Conservation (phyloP, 2,797 vertebrate genomes). For the Vultur gryphus region DNA sequence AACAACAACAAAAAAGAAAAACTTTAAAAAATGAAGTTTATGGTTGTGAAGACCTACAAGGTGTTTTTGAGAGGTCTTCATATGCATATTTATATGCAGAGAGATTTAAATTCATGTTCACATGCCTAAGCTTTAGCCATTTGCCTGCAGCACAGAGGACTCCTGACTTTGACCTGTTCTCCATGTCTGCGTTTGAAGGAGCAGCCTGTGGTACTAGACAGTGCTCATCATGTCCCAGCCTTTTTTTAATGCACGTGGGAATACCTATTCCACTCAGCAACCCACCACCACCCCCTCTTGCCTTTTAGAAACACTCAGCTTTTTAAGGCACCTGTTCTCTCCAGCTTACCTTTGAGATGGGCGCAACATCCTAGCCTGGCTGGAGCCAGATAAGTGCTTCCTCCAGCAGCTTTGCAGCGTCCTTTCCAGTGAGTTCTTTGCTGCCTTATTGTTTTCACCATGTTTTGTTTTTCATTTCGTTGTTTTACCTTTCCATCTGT, state of each 20-base stretch:
- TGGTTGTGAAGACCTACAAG: background rate
- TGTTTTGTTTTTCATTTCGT: background rate
- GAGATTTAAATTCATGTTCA: background rate
- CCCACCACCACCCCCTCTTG: background rate
- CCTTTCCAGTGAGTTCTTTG: background rate
- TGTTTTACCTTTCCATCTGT: background rate
- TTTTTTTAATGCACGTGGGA: background rate
- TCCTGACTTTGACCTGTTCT: background rate
- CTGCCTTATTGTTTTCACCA: background rate
- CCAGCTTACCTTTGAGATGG: background rate
- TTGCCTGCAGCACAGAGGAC: background rate
- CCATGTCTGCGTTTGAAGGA: background rate
- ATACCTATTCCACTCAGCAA: background rate
- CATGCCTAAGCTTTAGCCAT: background rate
- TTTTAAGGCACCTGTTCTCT: background rate
- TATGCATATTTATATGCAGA: background rate
- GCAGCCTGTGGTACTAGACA: background rate
- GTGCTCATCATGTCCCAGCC: background rate
- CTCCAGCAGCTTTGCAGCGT: background rate
- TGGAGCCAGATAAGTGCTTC: background rate
- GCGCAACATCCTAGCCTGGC: background rate
- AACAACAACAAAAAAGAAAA: background rate
- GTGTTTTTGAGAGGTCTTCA: background rate
- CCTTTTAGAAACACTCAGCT: background rate
- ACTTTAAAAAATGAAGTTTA: background rate